Percentiles rank a stretch among this genome's conserved stretches.
Conservation (phyloP, 2,797 vertebrate genomes). For the Sebastes matsubarae region DNA sequence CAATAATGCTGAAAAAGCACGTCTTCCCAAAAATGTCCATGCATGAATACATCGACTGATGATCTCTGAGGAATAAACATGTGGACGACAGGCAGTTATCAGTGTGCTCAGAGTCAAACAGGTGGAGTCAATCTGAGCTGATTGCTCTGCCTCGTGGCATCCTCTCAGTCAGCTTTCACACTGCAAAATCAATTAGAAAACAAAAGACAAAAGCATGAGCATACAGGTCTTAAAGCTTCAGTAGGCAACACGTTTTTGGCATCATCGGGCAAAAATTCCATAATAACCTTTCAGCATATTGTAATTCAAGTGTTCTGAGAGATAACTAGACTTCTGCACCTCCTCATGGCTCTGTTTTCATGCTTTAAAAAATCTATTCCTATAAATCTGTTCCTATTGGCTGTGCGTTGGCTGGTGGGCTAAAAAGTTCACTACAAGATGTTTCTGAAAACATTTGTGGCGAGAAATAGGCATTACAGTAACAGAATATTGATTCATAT, state of each 20-base stretch:
- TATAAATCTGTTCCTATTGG: too few relatives aligned
- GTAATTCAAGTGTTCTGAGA: too few relatives aligned
- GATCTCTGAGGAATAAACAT: neutral
- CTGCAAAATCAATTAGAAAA: neutral
- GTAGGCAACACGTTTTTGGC: too few relatives aligned
- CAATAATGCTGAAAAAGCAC: accelerated
- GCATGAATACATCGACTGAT: neutral
- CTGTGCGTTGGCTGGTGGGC: too few relatives aligned
- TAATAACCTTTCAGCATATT: too few relatives aligned
- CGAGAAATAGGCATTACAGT: too few relatives aligned
- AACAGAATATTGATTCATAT: too few relatives aligned
- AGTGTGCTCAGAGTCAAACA: neutral
- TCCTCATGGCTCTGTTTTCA: too few relatives aligned
- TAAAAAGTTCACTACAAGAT: too few relatives aligned
- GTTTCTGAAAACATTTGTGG: too few relatives aligned
- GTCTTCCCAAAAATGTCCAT: neutral
- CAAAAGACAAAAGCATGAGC: neutral
- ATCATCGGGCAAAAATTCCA: accelerated
- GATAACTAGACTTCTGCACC: accelerated
- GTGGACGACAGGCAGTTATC: neutral
- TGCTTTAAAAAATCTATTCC: too few relatives aligned
- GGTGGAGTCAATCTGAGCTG: neutral
- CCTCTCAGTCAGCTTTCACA: neutral
- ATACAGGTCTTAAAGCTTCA: neutral
- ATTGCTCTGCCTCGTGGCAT: neutral